Conservation (phyloP, 2,888 invertebrate genomes). For the Hirtodrosophila histrioides region DNA sequence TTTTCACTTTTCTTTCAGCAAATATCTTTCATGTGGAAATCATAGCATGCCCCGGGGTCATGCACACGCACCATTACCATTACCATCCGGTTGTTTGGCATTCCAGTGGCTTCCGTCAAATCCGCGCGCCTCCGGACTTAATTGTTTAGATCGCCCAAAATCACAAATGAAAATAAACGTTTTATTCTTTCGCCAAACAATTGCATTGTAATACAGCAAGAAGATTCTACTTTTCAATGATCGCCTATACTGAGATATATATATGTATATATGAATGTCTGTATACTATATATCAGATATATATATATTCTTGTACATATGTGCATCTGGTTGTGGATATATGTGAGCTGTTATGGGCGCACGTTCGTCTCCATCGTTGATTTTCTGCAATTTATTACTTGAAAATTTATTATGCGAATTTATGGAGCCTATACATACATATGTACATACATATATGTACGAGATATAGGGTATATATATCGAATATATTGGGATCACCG, state of each 20-base stretch:
- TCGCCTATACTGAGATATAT: constrained; percentile 20
- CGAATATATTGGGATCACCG: constrained; percentile 1
- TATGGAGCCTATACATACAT: constrained; percentile 19
- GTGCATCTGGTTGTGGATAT: constrained; percentile 7
- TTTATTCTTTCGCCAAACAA: constrained; percentile 50
- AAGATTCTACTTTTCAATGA: constrained; percentile 18
- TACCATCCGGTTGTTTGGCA: constrained; percentile 57
- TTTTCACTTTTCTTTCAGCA: constrained; percentile 33
- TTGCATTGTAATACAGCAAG: constrained; percentile 44
- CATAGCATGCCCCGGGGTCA: constrained; percentile 32
- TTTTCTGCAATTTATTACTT: constrained; percentile 62
- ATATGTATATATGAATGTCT: constrained; percentile 11
- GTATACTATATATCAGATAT: not conserved
- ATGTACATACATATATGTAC: too few relatives aligned
- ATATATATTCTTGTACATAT: constrained; percentile 7
- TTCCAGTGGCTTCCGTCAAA: constrained; percentile 72
- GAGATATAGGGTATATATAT: not conserved
- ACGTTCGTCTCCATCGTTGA: constrained; percentile 33
- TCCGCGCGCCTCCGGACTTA: constrained; percentile 41
- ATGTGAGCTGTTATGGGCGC: constrained; percentile 12
- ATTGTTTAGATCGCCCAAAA: constrained; percentile 71
- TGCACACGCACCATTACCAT: constrained; percentile 49
- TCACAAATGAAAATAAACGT: constrained; percentile 72
- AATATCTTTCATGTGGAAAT: constrained; percentile 52
- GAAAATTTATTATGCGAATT: constrained; percentile 56